Evolutionary conservation across 2,797 vertebrate genomes (phyloP), one percentile per base, ranked within the genome.

Genomic region (Ataeniobius toweri): DNA sequence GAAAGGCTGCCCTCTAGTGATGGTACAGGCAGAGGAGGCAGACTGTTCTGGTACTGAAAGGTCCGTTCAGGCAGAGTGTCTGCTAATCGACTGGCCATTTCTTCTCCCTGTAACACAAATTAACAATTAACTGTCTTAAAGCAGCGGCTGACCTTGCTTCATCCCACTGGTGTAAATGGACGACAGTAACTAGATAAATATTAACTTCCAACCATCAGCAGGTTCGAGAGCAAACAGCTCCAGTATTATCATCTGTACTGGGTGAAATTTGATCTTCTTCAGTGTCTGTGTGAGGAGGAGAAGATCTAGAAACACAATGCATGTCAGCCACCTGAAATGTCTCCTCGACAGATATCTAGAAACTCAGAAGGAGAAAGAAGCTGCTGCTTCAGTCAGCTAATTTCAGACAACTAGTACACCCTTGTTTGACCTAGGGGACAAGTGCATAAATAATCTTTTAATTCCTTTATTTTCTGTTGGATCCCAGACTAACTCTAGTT

Each of bases 1-100:
- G 88, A 92, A 44, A 99, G 93, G 75, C 96, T 97, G 56, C 94
- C 95, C 82, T 96, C 95, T 48, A 99, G 95, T 6, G 93, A 76
- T 4, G 98, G 97, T 10, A 99, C 96, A 0, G 98, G 98, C 74
- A 99, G 85, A 0, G 97, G 84, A 18, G 98, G 98, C 76, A 99
- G 95, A 65, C 93, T 95, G 80, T 86, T 90, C 86, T 99, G 98
- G 85, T 97, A 95, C 90, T 98, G 96, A 89, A 99, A 99, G 0
- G 98, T 99, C 80, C 89, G 89, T 88, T 98, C 97, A 31, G 93
- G 92, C 6, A 89, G 36, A n/a, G 96, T 90, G 56, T 95, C 94
- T 61, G 95, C 93, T 84, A 96, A 75, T 22, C 95, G 95, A 78
- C 95, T 96, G 46, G 97, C 95, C 98, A 99, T 99, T 80, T 87